These are phyloP conservation scores for Fregetta grallaria DNA, from an alignment of 2,113 vertebrate species.

Conservation along the genomic window DNA sequence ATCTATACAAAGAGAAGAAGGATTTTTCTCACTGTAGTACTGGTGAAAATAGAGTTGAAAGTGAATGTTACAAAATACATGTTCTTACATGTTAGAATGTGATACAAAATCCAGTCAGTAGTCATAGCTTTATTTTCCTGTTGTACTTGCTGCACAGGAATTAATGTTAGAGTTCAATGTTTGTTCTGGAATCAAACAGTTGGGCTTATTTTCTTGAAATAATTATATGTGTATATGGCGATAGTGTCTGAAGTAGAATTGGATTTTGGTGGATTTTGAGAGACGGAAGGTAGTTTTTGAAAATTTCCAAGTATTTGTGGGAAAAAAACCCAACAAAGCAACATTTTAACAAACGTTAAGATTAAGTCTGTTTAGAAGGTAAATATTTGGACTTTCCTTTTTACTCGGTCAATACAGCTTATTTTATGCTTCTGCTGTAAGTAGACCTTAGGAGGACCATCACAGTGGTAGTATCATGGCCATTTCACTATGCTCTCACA, in stretches of 20 bases:
- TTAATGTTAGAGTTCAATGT: background rate
- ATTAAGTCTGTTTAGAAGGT: background rate
- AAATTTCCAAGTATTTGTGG: background rate
- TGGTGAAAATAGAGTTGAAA: constrained; percentile 9
- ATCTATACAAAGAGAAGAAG: background rate
- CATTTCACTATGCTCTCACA: background rate
- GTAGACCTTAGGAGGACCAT: background rate
- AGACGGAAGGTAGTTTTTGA: background rate
- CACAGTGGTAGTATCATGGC: background rate
- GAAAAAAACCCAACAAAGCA: background rate
- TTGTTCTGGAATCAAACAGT: background rate
- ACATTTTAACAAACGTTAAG: background rate
- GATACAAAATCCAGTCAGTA: background rate
- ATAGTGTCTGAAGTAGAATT: background rate
- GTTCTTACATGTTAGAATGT: background rate
- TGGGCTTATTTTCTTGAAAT: background rate
- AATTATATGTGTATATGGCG: background rate
- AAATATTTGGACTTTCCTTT: background rate
- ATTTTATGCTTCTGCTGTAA: background rate
- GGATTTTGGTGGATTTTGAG: background rate
- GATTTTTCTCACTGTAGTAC: background rate
- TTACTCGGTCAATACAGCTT: background rate
- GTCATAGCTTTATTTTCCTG: background rate
- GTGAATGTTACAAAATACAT: background rate
- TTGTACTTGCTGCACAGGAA: background rate